Conservation (phyloP, 2,888 invertebrate genomes). For the Drosophila cyrtoloma region DNA sequence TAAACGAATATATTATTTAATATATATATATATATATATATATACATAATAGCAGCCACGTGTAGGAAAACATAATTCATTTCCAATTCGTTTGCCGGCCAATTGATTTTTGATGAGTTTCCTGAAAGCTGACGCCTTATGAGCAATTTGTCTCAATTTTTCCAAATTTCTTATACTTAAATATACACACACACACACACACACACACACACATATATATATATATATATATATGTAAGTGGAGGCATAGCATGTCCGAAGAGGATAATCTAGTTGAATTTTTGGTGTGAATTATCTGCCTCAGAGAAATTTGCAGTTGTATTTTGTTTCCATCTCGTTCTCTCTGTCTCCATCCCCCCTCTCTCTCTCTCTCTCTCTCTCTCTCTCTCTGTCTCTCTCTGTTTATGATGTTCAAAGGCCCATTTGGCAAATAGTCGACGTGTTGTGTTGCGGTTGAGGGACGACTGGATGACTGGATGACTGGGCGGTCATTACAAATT, state of each 20-base stretch:
- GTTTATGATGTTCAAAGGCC: not conserved
- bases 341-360: not conserved
- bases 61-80: not conserved
- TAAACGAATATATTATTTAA: not conserved
- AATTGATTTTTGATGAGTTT: constrained; percentile 50
- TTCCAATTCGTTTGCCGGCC: constrained; percentile 9
- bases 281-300: constrained; percentile 10
- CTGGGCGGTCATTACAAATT: constrained; percentile 48
- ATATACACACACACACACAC: not conserved
- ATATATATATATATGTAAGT: not conserved
- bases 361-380: not conserved
- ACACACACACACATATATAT: not conserved
- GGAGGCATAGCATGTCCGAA: not conserved
- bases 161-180: not conserved
- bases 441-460: constrained; percentile 43
- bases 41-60: not conserved
- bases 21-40: not conserved
- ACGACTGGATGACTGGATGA: not conserved
- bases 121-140: constrained; percentile 30
- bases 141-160: constrained; percentile 30
- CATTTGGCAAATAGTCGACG: constrained; percentile 50
- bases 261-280: constrained; percentile 22
- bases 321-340: not conserved
- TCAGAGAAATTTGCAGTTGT: constrained; percentile 16
- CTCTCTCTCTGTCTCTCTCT: not conserved